Base-by-base conservation (phyloP, 2,888 invertebrate species). In the Lagria hirta region DNA sequence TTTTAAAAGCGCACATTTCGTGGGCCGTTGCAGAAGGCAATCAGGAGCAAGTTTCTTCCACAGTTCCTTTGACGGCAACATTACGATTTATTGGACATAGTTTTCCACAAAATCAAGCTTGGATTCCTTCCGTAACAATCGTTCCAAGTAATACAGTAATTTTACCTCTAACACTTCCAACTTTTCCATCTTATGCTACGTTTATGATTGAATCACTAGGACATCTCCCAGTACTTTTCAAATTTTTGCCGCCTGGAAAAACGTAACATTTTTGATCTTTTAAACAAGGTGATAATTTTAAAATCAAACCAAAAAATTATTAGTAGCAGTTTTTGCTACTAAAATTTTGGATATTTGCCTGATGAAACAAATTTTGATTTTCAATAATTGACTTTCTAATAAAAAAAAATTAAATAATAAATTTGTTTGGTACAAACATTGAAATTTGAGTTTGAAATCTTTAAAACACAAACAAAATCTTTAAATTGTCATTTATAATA, bases 201-300 rank as follows among this genome's bases (percentile, higher is more conserved):
- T 72, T 75, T 30, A 22, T 66, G 8, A 62, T 76, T 11, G 64
- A 60, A 51, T 63, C 64, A 33, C 58, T 55, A 10, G 71, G 72
- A 11, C 65, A 68, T 47, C 51, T 72, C 16, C 72, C 75, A 3
- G 58, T 74, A 8, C 65, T 70, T 52, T 75, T 69, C 51, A 64
- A 64, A 50, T 70, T 75, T 42, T 32, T 72, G 21, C 62, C 74
- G 3, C 75, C 76, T 1, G 50, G 57, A 11, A 58, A 58, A 18
- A 68, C 61, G 68, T 69, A 59, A 52, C 34, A 20, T 38, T 10
- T 14, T 30, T 18, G 7, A 30, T 22, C 8, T 32, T 7, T 12
- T 20, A 26, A n/a, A n/a, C n/a, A n/a, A 17, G 10, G 12, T 18
- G 10, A 23, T 7, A 41, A n/a, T 33, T 26, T 42, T 32, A n/a